Base-by-base conservation (phyloP, 2,888 invertebrate species). In the Pollenia angustigena region DNA sequence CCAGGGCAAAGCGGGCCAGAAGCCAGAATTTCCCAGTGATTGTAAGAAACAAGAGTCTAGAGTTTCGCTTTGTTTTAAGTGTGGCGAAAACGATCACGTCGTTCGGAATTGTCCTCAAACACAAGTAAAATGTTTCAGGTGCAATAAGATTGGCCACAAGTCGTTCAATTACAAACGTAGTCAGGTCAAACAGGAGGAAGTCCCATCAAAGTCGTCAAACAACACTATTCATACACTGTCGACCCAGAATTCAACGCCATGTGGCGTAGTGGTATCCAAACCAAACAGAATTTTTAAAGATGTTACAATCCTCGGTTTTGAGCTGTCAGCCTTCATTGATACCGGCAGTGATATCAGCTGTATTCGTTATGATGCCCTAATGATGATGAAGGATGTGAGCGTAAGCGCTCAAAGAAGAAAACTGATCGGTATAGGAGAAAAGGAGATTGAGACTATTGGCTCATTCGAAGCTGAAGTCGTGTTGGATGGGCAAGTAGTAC, bases 341-440 rank as follows among this genome's bases (percentile, higher is more conserved):
- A 74, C 62, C 11, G 74, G 60, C 14, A 78, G 62, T 12, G 79
- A 80, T 50, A 71, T 71, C 6, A 62, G 79, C n/a, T 32, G 46
- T 12, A 6, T 69, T 2, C 40, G 60, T 12, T 62, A 69, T 40
- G 69, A 71, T 60, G 32, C 52, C 4, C 48, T 80, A 0, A 48
- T 62, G 12, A 11, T 42, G 9, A 50, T 69, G 42, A 16, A 40
- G 1, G 60, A 52, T 4, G 18, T 23, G 12, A 54, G 2, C 6
- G 10, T 78, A 4, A 56, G 52, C 2, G 32, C 56, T 9, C 40
- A 48, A 14, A 58, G 11, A 2, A 68, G 32, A n/a, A 68, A 18
- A 11, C 52, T 78, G 32, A 14, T 58, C 0, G 78, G 68, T 3
- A 68, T 78, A 23, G 68, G 78, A 4, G 56, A 16, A 23, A 68